Percentiles rank a stretch among this genome's conserved stretches.
Evolutionary conservation across 2,797 vertebrate species (phyloP).

Genomic region (Labroides dimidiatus): DNA sequence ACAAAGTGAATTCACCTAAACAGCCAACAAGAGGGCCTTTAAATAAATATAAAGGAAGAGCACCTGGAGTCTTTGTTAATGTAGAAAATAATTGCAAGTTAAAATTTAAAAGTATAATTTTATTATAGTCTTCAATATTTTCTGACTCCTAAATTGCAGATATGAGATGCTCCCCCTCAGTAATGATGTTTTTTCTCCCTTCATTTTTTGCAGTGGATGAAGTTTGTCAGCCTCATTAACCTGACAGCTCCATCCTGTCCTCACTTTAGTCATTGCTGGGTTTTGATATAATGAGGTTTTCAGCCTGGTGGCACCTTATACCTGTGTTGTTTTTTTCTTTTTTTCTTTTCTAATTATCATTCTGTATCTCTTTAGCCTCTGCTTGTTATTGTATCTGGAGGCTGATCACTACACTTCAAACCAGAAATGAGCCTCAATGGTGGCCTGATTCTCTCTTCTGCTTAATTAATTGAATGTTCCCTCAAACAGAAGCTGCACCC

Average conservation of each 20-base stretch:
- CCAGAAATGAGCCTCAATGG: slow-evolving; percentile 29
- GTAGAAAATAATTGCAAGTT: too few species aligned
- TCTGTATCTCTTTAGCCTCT: slow-evolving; percentile 27
- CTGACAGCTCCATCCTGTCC: slow-evolving; percentile 30
- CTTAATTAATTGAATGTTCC: slow-evolving; percentile 38
- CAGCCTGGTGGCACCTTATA: slow-evolving; percentile 11
- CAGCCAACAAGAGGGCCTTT: too few species aligned
- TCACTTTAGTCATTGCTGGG: slow-evolving; percentile 18
- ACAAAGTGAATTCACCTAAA: too few species aligned
- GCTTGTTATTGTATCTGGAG: slow-evolving; percentile 48
- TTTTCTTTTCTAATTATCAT: slow-evolving; percentile 35
- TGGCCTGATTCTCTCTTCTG: slow-evolving; percentile 44
- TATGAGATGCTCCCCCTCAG: not conserved
- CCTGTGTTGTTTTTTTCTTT: not conserved
- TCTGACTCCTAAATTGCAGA: not conserved
- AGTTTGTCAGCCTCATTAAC: slow-evolving; percentile 32
- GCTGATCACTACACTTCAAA: slow-evolving; percentile 28
- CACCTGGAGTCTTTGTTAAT: too few species aligned
- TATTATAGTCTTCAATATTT: too few species aligned
- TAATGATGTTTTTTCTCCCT: too few species aligned
- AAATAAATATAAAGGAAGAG: too few species aligned
- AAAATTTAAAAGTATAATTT: too few species aligned
- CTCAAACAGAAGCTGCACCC: slow-evolving; percentile 27
- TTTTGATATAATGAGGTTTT: slow-evolving; percentile 41
- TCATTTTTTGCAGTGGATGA: slow-evolving; percentile 8